Base-by-base conservation (phyloP, 2,113 vertebrate species). In the Sclerurus mexicanus region DNA sequence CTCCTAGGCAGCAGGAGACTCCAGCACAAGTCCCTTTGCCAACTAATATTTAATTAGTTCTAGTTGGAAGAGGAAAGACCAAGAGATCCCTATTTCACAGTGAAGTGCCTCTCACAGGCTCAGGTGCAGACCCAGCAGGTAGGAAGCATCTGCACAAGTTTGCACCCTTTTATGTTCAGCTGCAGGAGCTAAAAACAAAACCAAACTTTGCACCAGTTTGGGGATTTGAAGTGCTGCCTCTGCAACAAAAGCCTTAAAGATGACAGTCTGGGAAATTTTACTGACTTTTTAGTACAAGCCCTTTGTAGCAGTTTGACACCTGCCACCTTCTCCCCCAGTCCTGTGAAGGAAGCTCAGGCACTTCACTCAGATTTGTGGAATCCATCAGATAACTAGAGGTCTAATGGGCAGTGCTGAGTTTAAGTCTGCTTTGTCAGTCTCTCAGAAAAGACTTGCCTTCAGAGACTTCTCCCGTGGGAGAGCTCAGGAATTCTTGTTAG, bases 41-140 rank as follows among this genome's bases (percentile, higher is more conserved):
- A 49, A n/a, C 22, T 68, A n/a, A 40, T 22, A 68, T 55, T 82
- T 85, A 60, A 72, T 79, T 47, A 49, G 14, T 21, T 89, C 19
- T 59, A n/a, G 2, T 10, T 76, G 28, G 16, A 78, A 75, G 14
- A 49, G 46, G 52, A 49, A 53, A 71, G 9, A 37, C 50, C 37
- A 33, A n/a, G 58, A 62, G 31, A 84, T 31, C 4, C 22, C 18
- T 19, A 10, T 77, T 81, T 73, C 63, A 69, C 24, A 40, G 5
- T 20, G 56, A 16, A 1, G 1, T 21, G 16, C 7, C 55, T 23
- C 33, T 73, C 67, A 39, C 0, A 0, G 72, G 44, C 47, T 64
- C 23, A 56, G 40, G n/a, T 46, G 42, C 21, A 68, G 63, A 60
- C 17, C 15, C 47, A 55, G 31, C 15, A 68, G 55, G 47, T 3